Base-by-base conservation (phyloP, 2,113 vertebrate species). In the Physeter macrocephalus region DNA sequence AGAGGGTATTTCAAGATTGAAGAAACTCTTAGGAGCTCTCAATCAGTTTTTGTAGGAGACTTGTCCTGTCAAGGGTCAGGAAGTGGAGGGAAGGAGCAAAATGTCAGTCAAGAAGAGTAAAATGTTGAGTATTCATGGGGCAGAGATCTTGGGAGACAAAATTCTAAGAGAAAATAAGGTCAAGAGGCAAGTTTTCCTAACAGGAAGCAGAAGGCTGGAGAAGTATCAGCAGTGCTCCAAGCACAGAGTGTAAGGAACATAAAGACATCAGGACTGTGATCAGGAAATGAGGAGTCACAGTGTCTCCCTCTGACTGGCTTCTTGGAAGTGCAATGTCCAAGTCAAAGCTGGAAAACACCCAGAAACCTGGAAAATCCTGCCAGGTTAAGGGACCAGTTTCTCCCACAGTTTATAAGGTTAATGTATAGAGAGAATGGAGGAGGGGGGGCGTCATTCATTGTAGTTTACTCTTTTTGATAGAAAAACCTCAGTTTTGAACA, bases 81-180 rank as follows among this genome's bases (percentile, higher is more conserved):
- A 94, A 20, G 3, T 6, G 25, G 10, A 62, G 23, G 7, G 21
- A 69, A 41, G 23, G 34, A 88, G 86, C 34, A 41, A 84, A 64
- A 46, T 41, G 9, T 62, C 66, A 41, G 54, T 87, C 57, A 43
- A 62, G 41, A 36, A 62, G n/a, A 88, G 49, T 15, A 61, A 69
- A 90, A 90, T 20, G 31, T 46, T 0, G 0, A 67, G 80, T 15
- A 39, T 4, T 31, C 0, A 2, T 0, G 3, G 86, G 15, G 8
- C n/a, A 6, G 1, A 29, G 20, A 25, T 52, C 34, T 57, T 43
- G 34, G 64, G 71, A 93, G 27, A 64, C 36, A 85, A 84, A 31
- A 46, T 57, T 59, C 75, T 43, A 2, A 2, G 59, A 72, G 92
- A 69, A 93, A 90, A 91, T 59, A 85, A 96, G 77, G 25, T 96